phyloP scores from a whole-genome alignment of 1,140 invertebrate species.

The Glomeris maerens region DNA sequence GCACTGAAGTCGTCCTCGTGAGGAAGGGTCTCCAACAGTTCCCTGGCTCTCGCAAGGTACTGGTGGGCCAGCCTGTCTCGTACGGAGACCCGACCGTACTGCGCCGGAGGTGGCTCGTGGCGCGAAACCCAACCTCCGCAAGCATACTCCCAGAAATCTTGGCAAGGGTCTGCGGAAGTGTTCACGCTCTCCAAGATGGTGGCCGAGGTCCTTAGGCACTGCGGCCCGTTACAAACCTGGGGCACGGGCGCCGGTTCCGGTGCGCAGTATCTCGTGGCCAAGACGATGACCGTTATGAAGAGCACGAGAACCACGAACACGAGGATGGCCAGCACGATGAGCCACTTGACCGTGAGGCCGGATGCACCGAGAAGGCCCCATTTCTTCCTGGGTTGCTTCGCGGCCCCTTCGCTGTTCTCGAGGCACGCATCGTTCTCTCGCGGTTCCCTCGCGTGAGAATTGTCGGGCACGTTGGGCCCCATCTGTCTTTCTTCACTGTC shows the following conservation, averaged over 20 bases:
- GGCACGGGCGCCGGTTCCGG: not conserved
- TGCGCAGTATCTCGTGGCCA: not conserved
- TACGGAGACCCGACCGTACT: not conserved
- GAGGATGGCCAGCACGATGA: not conserved
- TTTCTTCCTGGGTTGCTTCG: too few relatives aligned
- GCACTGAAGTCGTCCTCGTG: not conserved
- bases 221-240: not conserved
- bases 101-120: not conserved
- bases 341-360: not conserved
- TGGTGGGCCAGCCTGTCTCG: not conserved
- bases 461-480: too few relatives aligned
- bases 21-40: not conserved
- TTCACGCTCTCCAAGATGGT: constrained; percentile 30
- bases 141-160: constrained; percentile 37
- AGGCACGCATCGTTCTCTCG: too few relatives aligned
- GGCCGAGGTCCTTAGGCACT: not conserved
- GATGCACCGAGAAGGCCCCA: too few relatives aligned
- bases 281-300: constrained; percentile 3
- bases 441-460: too few relatives aligned
- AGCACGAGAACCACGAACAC: not conserved
- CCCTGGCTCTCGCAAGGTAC: not conserved
- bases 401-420: too few relatives aligned
- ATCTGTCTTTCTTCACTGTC: too few relatives aligned
- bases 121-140: constrained; percentile 32
- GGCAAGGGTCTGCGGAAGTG: constrained; percentile 32